phyloP scores from a whole-genome alignment of 1,140 invertebrate species.

The Saccostrea glomerata region DNA sequence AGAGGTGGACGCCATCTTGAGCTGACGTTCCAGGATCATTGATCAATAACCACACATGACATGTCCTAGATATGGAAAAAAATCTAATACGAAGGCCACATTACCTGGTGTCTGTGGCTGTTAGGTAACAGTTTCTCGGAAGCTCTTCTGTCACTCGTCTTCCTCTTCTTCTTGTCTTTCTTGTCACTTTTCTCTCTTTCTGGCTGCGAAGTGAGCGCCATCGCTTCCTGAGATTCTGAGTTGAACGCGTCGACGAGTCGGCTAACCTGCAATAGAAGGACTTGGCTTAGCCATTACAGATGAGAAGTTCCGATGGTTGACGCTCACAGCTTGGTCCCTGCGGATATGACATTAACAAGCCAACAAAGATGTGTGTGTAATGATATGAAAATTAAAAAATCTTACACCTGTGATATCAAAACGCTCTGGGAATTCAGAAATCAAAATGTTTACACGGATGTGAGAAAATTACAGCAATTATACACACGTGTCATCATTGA shows the following conservation, averaged over 20 bases:
- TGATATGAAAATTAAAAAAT: not conserved
- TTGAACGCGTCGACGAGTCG: constrained; percentile 16
- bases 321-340: not conserved
- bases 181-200: constrained; percentile 8
- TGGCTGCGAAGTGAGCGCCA: constrained; percentile 12
- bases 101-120: not conserved
- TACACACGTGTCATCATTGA: not conserved
- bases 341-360: constrained; percentile 30
- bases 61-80: not conserved
- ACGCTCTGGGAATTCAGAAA: not conserved
- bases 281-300: constrained; percentile 28
- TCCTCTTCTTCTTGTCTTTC: constrained; percentile 14
- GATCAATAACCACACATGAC: constrained; percentile 33
- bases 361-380: constrained; percentile 7
- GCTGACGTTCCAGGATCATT: constrained; percentile 1
- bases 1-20: constrained; percentile 19
- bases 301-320: constrained; percentile 24
- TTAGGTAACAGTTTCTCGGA: not conserved
- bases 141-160: not conserved
- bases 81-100: not conserved
- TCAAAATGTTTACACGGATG: not conserved
- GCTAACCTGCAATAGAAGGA: constrained; percentile 17
- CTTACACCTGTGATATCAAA: not conserved
- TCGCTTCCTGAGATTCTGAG: not conserved
- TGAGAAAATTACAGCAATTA: not conserved